Evolutionary conservation across 1,140 invertebrate genomes (phyloP).

Genomic region (Aplysia californica): DNA sequence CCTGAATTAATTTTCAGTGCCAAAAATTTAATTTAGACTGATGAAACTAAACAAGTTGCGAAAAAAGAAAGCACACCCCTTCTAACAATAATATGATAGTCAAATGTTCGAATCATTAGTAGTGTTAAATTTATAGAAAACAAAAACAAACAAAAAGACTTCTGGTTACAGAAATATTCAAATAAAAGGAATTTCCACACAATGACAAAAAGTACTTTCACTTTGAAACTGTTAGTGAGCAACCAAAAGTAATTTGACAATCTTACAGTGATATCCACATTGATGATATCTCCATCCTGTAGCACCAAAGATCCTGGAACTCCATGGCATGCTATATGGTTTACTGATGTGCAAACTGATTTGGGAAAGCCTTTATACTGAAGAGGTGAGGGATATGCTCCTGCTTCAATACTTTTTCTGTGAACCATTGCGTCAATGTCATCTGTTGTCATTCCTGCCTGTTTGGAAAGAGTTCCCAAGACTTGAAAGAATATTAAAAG

Average conservation of each 20-base stretch:
- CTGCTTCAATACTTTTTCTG: conserved; percentile 75
- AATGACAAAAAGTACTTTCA: neutral
- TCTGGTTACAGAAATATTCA: neutral
- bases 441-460: conserved; percentile 90
- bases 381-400: conserved; percentile 91
- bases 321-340: conserved; percentile 95
- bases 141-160: neutral
- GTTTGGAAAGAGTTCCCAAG: conserved; percentile 14
- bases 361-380: conserved; percentile 90
- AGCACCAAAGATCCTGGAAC: conserved; percentile 89
- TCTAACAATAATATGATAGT: neutral
- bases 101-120: neutral
- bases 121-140: neutral
- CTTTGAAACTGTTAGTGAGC: too few relatives aligned
- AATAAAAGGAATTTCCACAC: neutral
- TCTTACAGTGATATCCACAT: conserved; percentile 91
- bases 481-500: neutral
- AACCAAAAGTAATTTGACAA: neutral
- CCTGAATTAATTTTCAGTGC: too few relatives aligned
- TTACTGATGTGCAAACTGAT: conserved; percentile 94
- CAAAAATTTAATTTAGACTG: too few relatives aligned
- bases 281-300: conserved; percentile 88
- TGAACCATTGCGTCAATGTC: conserved; percentile 85
- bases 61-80: too few relatives aligned
- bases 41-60: too few relatives aligned